Percentiles rank a stretch among this genome's conserved stretches.
Evolutionary conservation across 2,113 vertebrate species (phyloP).

Genomic region (Sakesphorus luctuosus): DNA sequence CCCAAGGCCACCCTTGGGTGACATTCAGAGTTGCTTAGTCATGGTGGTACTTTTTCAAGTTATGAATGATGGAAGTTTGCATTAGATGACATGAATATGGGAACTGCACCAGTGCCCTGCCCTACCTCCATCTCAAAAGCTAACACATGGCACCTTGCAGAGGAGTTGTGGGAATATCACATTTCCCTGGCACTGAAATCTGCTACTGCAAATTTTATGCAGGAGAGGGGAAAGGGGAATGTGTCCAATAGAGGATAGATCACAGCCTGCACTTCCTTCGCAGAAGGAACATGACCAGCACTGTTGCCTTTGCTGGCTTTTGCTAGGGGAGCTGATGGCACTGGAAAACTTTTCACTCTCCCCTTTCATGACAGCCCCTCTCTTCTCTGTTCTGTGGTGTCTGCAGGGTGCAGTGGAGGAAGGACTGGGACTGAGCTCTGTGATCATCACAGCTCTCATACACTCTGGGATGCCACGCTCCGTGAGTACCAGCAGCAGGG

Average conservation of each 20-base stretch:
- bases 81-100: background rate
- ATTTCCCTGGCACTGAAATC: background rate
- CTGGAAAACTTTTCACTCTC: background rate
- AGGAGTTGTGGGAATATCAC: background rate
- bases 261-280: background rate
- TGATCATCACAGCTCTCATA: slow-evolving; percentile 3
- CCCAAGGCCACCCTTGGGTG: background rate
- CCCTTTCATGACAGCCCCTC: background rate
- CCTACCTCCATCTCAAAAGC: background rate
- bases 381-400: background rate
- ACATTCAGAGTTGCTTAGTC: background rate
- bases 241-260: background rate
- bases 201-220: background rate
- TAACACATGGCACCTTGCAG: background rate
- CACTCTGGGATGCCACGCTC: background rate
- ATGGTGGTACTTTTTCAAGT: background rate
- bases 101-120: background rate
- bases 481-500: background rate
- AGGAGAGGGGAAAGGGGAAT: background rate
- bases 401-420: slow-evolving; percentile 57
- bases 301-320: background rate
- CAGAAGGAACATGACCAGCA: background rate
- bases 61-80: background rate
- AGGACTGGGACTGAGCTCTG: slow-evolving; percentile 52
- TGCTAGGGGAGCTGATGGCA: background rate